Evolutionary conservation across 2,797 vertebrate species (phyloP).

Genomic region (Spinus olivaceus): DNA sequence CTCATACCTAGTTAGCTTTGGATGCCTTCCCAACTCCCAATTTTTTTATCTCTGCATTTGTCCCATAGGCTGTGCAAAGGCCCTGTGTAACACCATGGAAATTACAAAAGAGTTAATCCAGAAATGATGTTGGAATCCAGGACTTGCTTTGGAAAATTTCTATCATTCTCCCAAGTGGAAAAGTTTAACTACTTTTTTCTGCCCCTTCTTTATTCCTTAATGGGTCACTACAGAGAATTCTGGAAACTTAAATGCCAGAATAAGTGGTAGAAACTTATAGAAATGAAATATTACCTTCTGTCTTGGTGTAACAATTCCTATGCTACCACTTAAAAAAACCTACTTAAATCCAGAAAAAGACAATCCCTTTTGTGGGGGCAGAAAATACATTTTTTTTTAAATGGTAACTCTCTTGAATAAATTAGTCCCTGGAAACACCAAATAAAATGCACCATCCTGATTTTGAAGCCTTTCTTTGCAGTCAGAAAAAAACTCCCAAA

Average conservation of each 20-base stretch:
- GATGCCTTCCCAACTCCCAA: not conserved
- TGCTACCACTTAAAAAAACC: not conserved
- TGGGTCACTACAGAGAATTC: not conserved
- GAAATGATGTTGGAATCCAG: not conserved
- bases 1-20: not conserved
- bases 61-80: not conserved
- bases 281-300: not conserved
- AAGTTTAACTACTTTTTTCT: not conserved
- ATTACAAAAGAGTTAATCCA: not conserved
- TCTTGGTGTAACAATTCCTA: not conserved
- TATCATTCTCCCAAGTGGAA: not conserved
- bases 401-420: not conserved
- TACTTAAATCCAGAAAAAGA: not conserved
- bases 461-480: not conserved
- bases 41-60: not conserved
- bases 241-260: not conserved
- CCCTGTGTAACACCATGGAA: not conserved
- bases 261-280: not conserved
- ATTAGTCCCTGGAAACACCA: not conserved
- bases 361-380: not conserved
- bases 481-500: rapidly evolving
- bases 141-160: not conserved
- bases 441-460: not conserved
- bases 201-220: not conserved
- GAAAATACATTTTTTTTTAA: not conserved